Percentiles rank a stretch among this genome's conserved stretches.
Conservation (phyloP, 2,113 vertebrate species). For the Choloepus hoffmanni region DNA sequence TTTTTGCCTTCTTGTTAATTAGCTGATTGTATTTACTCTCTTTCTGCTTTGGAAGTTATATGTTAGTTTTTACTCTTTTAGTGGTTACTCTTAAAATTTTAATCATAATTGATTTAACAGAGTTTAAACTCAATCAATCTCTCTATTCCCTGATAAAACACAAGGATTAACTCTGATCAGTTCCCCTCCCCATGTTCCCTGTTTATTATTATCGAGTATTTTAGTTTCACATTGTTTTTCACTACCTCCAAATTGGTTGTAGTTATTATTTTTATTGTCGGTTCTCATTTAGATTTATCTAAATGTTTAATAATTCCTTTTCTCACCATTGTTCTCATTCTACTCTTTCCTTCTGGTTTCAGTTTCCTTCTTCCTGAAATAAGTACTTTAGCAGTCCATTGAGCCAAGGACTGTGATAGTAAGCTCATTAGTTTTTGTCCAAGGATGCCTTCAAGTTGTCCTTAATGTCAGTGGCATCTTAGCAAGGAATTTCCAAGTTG, state of each 20-base stretch:
- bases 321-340: not conserved
- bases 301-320: not conserved
- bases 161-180: not conserved
- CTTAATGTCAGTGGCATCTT: not conserved
- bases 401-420: not conserved
- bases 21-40: not conserved
- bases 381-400: not conserved
- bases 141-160: not conserved
- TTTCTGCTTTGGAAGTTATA: conserved; percentile 24
- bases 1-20: not conserved
- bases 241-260: not conserved
- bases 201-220: not conserved
- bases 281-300: conserved; percentile 18
- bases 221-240: conserved; percentile 21
- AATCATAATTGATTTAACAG: not conserved
- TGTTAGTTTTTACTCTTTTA: not conserved
- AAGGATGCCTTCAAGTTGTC: not conserved
- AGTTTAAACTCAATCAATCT: not conserved
- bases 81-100: not conserved
- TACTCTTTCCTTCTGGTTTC: not conserved
- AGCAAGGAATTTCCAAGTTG: not conserved
- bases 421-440: not conserved
- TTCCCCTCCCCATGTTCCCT: not conserved
- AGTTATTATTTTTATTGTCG: not conserved
- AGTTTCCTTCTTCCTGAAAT: not conserved